These are phyloP conservation scores for Oenanthe oenanthe DNA, from an alignment of 2,113 vertebrate genomes.

Conservation along the genomic window DNA sequence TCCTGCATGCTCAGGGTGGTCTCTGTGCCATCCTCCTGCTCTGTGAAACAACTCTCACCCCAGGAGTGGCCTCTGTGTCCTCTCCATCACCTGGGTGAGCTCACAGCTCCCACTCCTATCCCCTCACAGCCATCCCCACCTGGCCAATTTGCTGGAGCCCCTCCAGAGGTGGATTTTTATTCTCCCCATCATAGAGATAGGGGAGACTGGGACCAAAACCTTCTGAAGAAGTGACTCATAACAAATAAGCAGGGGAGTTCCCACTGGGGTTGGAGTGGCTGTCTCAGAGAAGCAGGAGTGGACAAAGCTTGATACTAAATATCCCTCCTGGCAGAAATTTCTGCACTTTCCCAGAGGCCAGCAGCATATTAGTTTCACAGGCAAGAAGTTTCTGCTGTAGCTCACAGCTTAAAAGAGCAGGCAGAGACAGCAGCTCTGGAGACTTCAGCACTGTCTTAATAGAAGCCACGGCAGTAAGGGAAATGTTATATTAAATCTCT, in stretches of 20 bases:
- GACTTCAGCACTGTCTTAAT: constrained; percentile 40
- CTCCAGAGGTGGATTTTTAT: neutral
- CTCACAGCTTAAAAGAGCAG: constrained; percentile 26
- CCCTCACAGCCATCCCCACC: neutral
- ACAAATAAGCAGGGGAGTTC: neutral
- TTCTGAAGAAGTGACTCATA: neutral
- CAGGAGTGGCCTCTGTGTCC: neutral
- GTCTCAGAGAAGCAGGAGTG: neutral
- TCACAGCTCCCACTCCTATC: neutral
- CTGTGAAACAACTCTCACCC: accelerated
- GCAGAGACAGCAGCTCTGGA: neutral
- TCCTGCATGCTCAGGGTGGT: neutral
- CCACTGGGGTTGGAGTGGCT: neutral
- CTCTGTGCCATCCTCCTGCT: neutral
- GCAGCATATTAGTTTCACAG: neutral
- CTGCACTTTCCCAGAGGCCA: neutral
- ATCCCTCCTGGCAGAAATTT: neutral
- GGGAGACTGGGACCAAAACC: neutral
- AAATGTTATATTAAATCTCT: constrained; percentile 69
- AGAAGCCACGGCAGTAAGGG: constrained; percentile 25
- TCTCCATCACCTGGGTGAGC: neutral
- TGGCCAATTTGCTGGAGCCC: neutral
- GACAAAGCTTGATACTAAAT: neutral
- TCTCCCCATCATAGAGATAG: accelerated
- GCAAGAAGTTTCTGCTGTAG: neutral